Conservation (phyloP, 2,113 vertebrate genomes). For the Syrmaticus mikado region DNA sequence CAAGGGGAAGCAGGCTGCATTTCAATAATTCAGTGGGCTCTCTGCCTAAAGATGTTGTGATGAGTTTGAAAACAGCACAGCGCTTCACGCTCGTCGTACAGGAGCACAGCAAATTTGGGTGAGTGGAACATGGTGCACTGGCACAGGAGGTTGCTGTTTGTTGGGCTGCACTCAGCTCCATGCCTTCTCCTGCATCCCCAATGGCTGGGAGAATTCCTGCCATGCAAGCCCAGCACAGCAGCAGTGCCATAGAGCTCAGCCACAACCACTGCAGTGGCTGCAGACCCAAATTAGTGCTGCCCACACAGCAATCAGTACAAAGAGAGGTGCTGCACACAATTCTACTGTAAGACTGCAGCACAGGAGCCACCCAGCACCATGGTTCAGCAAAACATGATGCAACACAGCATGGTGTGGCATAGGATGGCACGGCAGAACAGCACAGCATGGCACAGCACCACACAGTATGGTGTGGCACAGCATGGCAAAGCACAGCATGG, state of each 20-base stretch:
- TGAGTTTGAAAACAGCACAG: not conserved
- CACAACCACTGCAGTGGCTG: not conserved
- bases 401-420: not conserved
- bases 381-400: too few species aligned
- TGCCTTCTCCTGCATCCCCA: not conserved
- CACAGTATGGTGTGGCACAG: too few species aligned
- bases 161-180: rapidly evolving
- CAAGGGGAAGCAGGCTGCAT: not conserved
- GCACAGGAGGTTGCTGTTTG: not conserved
- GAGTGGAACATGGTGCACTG: not conserved
- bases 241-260: not conserved
- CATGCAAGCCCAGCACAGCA: not conserved
- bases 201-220: rapidly evolving
- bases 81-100: rapidly evolving
- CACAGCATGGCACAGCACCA: too few species aligned
- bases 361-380: not conserved
- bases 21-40: not conserved
- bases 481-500: too few species aligned
- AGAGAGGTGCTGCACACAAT: not conserved
- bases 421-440: too few species aligned
- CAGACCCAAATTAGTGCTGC: not conserved
- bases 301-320: not conserved
- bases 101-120: not conserved
- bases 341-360: not conserved
- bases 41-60: not conserved